Base-by-base conservation (phyloP, 2,113 vertebrate species). In the Thalassarche chlororhynchos region DNA sequence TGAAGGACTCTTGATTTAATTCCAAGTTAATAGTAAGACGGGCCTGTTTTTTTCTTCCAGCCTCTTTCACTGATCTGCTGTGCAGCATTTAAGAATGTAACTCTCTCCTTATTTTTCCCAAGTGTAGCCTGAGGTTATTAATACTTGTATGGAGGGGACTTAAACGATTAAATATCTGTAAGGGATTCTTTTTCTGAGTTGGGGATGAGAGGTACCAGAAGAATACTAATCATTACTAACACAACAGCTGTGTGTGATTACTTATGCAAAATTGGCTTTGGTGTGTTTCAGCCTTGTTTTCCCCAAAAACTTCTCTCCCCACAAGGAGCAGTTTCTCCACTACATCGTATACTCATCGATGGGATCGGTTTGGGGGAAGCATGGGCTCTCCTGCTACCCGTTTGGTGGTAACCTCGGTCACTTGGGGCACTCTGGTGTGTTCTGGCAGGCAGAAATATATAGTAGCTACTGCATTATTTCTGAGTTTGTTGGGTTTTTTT, bases 161-260 rank as follows among this genome's bases (percentile, higher is more conserved):
- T 74, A 52, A 28, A 31, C 2, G 5, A 13, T 71, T 76, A 66
- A 61, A 36, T 68, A 47, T 28, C 32, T 87, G 18, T 64, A 60
- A 81, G 42, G 38, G 36, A 32, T 75, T 87, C 17, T 82, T 93
- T 29, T 71, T 54, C 77, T 85, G 17, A 31, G 88, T 44, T 65
- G 69, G 38, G 14, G 10, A 61, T 57, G 32, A 85, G 24, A 77
- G 14, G 46, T 91, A 79, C 29, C 46, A 81, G 52, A 29, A 76
- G 24, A 93, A 62, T 31, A 49, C 87, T 97, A 70, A 95, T 60
- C 28, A 20, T 78, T 84, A 84, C 91, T 96, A 96, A 96, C 87
- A 86, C 29, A 70, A 7, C 1, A 9, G 34, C 38, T 51, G 14
- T 20, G 14, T 89, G 62, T 68, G 64, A 78, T 91, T 79, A 55